A percentile compares a stretch with the other conserved stretches of the same genome.
phyloP scores from a whole-genome alignment of 2,797 vertebrate genomes.

The Psittacula echo region DNA sequence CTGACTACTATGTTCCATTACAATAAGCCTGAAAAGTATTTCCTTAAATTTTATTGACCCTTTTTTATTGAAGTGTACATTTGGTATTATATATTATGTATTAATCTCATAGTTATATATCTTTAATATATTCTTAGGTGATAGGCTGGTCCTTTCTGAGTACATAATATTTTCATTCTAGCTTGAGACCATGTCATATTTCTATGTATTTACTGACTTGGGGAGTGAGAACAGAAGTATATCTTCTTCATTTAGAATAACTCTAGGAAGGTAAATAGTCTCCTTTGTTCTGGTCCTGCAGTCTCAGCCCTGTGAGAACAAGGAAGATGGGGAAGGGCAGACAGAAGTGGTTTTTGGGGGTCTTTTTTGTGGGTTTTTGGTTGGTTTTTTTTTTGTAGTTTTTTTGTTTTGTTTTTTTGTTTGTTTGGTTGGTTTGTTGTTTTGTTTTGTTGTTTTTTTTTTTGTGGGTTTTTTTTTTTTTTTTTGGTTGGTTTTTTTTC shows the following conservation, averaged over 20 bases:
- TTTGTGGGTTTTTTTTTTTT: too few species aligned
- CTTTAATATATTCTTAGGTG: background rate
- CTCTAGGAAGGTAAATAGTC: background rate
- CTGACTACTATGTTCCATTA: fast-evolving
- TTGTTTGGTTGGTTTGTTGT: background rate
- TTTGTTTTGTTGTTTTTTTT: too few species aligned
- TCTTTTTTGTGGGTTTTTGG: too few species aligned
- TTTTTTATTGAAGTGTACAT: background rate
- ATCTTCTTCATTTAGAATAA: background rate
- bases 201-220: background rate
- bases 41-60: background rate
- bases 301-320: background rate
- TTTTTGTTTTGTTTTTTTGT: too few species aligned
- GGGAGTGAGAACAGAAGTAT: background rate
- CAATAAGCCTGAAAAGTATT: background rate
- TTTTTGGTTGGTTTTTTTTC: background rate
- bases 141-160: background rate
- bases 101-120: background rate
- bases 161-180: background rate
- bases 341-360: background rate
- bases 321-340: background rate
- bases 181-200: background rate
- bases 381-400: background rate
- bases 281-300: background rate
- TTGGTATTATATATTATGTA: background rate